phyloP scores from a whole-genome alignment of 2,113 vertebrate genomes.

The Pelecanus crispus region DNA sequence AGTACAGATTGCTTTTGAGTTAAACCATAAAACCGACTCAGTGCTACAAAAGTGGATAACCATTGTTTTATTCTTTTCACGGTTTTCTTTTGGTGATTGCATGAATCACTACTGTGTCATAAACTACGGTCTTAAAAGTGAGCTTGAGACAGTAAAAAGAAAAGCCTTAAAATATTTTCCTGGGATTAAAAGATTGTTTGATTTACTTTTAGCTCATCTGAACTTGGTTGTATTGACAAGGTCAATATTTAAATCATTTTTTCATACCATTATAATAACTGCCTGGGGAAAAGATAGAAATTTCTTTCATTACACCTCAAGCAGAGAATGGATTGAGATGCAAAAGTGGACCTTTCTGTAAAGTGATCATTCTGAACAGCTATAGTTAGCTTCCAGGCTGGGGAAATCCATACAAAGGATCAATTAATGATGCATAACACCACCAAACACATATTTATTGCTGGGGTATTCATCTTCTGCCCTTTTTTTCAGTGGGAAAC shows the following conservation, averaged over 20 bases:
- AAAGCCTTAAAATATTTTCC: not conserved
- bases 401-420: not conserved
- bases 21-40: not conserved
- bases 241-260: constrained; percentile 9
- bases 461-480: not conserved
- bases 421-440: not conserved
- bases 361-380: not conserved
- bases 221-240: not conserved
- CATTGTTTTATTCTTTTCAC: not conserved
- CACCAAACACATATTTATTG: not conserved
- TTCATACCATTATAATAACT: not conserved
- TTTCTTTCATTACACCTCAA: not conserved
- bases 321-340: not conserved
- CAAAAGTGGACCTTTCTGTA: not conserved
- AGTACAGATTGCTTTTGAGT: not conserved
- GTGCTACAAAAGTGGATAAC: not conserved
- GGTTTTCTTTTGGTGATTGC: not conserved
- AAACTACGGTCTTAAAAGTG: not conserved
- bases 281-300: not conserved
- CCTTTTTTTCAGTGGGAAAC: not conserved
- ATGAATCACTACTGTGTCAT: not conserved
- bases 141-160: not conserved
- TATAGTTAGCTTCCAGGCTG: not conserved
- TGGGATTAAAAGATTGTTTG: constrained; percentile 1
- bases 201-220: not conserved